A percentile compares a stretch with the other conserved stretches of the same genome.
Conservation (phyloP, 2,797 vertebrate genomes). For the Centropyge bicolor region DNA sequence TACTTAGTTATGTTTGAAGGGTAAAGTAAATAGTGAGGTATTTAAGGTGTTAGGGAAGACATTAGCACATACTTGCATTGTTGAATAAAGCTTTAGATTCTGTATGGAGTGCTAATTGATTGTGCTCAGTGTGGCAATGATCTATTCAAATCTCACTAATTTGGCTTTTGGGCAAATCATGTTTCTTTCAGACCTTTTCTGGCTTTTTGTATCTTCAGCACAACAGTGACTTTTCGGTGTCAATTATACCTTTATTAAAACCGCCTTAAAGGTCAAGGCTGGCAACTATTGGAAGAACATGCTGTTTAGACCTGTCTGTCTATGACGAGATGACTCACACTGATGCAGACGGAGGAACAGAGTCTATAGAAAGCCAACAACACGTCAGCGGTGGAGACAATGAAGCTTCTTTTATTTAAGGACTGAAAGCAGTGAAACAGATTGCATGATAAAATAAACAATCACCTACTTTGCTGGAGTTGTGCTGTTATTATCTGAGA, state of each 20-base stretch:
- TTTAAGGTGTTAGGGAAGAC: conserved; percentile 4
- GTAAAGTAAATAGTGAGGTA: background rate
- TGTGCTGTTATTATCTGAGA: conserved; percentile 43
- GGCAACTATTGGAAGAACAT: conserved; percentile 48
- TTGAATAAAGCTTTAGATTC: background rate
- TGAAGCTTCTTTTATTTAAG: conserved; percentile 20
- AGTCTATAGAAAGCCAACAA: conserved; percentile 23
- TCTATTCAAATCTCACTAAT: conserved; percentile 22
- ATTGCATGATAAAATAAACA: conserved; percentile 43
- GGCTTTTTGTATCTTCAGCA: conserved; percentile 34
- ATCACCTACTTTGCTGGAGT: conserved; percentile 10
- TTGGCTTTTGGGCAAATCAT: conserved; percentile 24
- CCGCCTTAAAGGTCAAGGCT: conserved; percentile 61
- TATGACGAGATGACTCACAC: conserved; percentile 45
- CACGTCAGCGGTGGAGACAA: background rate
- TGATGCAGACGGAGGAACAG: conserved; percentile 16
- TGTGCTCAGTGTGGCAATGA: conserved; percentile 1
- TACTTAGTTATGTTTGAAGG: background rate
- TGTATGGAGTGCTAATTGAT: background rate
- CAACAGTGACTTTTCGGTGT: conserved; percentile 46
- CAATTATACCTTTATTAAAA: conserved; percentile 64
- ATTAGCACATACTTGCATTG: background rate
- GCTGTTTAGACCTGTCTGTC: conserved; percentile 34
- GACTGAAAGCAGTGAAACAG: conserved; percentile 37
- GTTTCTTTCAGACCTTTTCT: conserved; percentile 38